Base-by-base conservation (phyloP, 2,888 invertebrate genomes). In the Drosophila sordidapex region DNA sequence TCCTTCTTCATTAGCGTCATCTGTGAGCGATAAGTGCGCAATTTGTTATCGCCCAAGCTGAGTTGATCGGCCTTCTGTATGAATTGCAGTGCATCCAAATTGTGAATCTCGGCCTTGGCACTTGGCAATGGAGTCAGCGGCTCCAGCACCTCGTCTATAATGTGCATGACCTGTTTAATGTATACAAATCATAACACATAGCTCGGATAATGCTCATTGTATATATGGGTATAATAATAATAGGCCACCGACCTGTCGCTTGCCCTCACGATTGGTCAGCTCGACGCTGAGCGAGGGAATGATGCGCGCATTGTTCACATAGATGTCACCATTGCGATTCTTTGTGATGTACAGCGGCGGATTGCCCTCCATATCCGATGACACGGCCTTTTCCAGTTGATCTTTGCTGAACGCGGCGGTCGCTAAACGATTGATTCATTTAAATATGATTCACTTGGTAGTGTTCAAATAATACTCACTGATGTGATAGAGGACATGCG, bases 341-440 rank as follows among this genome's bases (percentile, higher is more conserved):
- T 95, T 94, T 59, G 97, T 97, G 73, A 98, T 95, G 96, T 97
- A 98, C 60, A 98, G 93, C 1, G 97, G 97, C 0, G 97, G 97
- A 93, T 97, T 97, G 25, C 97, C 97, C 70, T 96, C 96, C 88
- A 97, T 94, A 92, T 97, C 97, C 31, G 97, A 96, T 25, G 95
- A 95, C 90, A 98, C 94, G 73, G 78, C 81, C 95, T 86, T 91
- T 65, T 82, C 79, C 74, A 93, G 83, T 79, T 94, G 95, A 81
- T 96, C 96, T 91, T 97, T 94, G 38, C 95, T 96, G 83, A 95
- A 95, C 0, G 97, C 96, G 82, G 96, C 94, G 90, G 96, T 97
- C 56, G 96, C 97, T 97, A 94, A 94, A 94, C 18, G 15, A 29
- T 43, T 40, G 29, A 57, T 72, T 36, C 53, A 68, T 70, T 59